A percentile compares a stretch with the other conserved stretches of the same genome.
phyloP scores from a whole-genome alignment of 2,797 vertebrate species.

The Pipistrellus pipistrellus region DNA sequence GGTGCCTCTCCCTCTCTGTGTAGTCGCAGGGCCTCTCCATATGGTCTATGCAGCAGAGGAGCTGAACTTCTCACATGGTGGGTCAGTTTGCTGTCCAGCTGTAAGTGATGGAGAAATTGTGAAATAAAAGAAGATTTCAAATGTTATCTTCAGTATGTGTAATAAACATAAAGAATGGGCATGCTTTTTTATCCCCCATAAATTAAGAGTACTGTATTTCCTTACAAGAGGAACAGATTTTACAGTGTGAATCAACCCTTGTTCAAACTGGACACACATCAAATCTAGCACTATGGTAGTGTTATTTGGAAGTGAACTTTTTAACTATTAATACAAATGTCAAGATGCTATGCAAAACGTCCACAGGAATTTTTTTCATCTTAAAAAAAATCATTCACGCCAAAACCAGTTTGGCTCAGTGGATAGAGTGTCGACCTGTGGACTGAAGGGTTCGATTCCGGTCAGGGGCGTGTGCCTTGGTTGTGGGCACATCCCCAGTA shows the following conservation, averaged over 20 bases:
- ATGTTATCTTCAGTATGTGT: not conserved
- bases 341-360: slow-evolving; percentile 87
- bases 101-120: not conserved
- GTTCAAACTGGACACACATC: slow-evolving; percentile 50
- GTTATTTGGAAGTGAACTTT: slow-evolving; percentile 85
- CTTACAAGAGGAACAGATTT: slow-evolving; percentile 66
- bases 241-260: slow-evolving; percentile 50
- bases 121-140: slow-evolving; percentile 19
- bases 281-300: slow-evolving; percentile 39
- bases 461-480: too few species aligned
- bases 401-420: too few species aligned
- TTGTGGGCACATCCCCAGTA: too few species aligned
- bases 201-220: slow-evolving; percentile 70
- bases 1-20: too few species aligned
- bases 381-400: slow-evolving; percentile 84
- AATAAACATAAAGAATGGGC: not conserved
- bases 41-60: not conserved
- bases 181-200: not conserved
- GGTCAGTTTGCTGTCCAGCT: not conserved
- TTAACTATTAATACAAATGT: slow-evolving; percentile 87
- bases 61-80: not conserved
- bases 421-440: too few species aligned
- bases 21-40: not conserved
- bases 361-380: slow-evolving; percentile 82
- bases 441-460: too few species aligned